phyloP scores from a whole-genome alignment of 2,113 vertebrate species.

The Pachycephala philippinensis region DNA sequence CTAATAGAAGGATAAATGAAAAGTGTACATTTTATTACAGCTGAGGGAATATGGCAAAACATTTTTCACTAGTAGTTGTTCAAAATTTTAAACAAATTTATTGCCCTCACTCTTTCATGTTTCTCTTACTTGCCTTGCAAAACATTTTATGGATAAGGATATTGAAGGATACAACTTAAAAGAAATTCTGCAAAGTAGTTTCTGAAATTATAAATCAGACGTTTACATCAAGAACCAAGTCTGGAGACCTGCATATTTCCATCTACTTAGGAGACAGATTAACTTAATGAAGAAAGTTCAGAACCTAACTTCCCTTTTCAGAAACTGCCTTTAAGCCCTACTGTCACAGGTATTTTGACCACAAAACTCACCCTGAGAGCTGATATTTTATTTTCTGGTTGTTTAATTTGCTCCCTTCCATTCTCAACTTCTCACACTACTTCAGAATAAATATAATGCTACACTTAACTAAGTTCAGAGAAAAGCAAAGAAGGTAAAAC shows the following conservation, averaged over 20 bases:
- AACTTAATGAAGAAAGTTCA: neutral
- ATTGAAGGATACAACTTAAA: neutral
- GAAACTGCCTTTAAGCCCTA: neutral
- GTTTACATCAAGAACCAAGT: neutral
- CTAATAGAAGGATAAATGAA: slow-evolving; percentile 38
- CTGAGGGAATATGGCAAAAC: slow-evolving; percentile 22
- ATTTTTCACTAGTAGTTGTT: slow-evolving; percentile 26
- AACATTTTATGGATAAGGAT: neutral
- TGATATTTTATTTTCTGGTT: neutral
- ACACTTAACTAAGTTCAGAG: neutral
- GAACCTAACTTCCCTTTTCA: neutral
- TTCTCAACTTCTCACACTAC: neutral
- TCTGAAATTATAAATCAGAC: neutral
- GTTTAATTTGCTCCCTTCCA: neutral
- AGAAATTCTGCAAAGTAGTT: neutral
- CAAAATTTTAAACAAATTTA: slow-evolving; percentile 36
- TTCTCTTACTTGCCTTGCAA: neutral
- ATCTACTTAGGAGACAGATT: neutral
- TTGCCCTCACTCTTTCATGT: neutral
- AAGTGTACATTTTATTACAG: slow-evolving; percentile 32
- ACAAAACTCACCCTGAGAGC: neutral
- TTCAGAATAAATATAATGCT: neutral
- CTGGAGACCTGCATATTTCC: neutral
- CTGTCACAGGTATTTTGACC: neutral
- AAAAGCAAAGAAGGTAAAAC: neutral